Evolutionary conservation across 2,888 invertebrate genomes (phyloP), one percentile per base, ranked within the genome.

Genomic region (Corbicula japonica): DNA sequence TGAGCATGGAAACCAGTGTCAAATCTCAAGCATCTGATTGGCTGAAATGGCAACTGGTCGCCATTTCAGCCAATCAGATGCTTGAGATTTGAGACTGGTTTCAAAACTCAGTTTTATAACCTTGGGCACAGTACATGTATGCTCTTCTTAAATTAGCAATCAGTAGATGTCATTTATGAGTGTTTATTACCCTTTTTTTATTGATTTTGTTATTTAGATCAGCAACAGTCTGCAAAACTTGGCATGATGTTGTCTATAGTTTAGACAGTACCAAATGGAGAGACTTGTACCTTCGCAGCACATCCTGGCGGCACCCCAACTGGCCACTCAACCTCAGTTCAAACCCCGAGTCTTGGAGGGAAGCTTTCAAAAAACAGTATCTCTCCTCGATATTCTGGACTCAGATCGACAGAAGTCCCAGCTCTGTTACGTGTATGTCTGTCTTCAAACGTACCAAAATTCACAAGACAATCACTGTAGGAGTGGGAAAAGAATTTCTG

Each of bases 171-270:
- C n/a, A n/a, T n/a, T n/a, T n/a, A n/a, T n/a, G n/a, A n/a, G n/a
- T n/a, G n/a, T n/a, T n/a, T n/a, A n/a, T n/a, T n/a, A n/a, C n/a
- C n/a, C n/a, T n/a, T n/a, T n/a, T n/a, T n/a, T n/a, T n/a, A n/a
- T n/a, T n/a, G n/a, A n/a, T n/a, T n/a, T 41, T 32, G 12, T 6
- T 32, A 44, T 61, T 38, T 74, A 83, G 83, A 41, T 74, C 76
- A 23, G 83, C 89, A 10, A 86, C 87, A 73, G 91, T 91, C 6
- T 91, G 91, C 74, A 90, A 89, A 77, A 88, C 88, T 12, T 92
- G 92, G 92, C 83, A 87, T 58, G 88, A 90, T 32, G 79, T 92
- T 23, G 87, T 91, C 15, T 26, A 77, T 3, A 90, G 90, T 68
- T 69, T 92, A 2, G 92, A 92, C 56, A 77, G 76, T 38, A 89